Conservation (phyloP, 2,888 invertebrate species). For the Ectemnius cavifrons region DNA sequence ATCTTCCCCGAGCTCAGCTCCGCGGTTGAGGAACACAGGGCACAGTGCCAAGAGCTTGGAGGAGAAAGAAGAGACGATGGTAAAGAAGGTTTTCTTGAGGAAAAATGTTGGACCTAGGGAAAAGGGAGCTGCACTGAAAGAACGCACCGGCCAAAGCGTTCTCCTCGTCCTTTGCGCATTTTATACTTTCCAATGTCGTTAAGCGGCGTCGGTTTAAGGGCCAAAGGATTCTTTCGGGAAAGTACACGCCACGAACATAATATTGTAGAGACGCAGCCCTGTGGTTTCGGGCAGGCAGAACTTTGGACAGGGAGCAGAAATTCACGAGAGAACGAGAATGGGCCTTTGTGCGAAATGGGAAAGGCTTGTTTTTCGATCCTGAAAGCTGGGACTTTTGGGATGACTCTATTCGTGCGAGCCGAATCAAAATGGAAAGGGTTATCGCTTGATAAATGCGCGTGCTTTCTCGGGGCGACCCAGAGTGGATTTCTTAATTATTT, state of each 20-base stretch:
- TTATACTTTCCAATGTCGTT: background rate
- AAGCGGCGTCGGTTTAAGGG: constrained; percentile 6
- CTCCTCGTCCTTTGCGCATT: constrained; percentile 1
- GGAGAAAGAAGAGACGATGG: too few relatives aligned
- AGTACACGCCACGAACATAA: constrained; percentile 20
- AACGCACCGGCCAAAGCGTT: constrained; percentile 1
- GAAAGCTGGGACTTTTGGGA: constrained; percentile 45
- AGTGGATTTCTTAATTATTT: constrained; percentile 70
- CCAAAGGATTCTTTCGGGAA: constrained; percentile 22
- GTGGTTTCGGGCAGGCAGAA: constrained; percentile 13
- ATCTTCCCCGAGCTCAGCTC: too few relatives aligned
- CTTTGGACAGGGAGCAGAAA: constrained; percentile 36
- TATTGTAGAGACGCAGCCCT: constrained; percentile 7
- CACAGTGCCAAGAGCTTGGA: too few relatives aligned
- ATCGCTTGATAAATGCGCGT: constrained; percentile 65
- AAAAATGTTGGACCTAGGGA: background rate
- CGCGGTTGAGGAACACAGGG: too few relatives aligned
- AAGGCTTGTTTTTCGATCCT: constrained; percentile 66
- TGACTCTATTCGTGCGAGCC: constrained; percentile 44
- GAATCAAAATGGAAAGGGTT: constrained; percentile 52
- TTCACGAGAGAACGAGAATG: constrained; percentile 48
- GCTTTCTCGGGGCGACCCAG: constrained; percentile 39
- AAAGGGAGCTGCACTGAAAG: background rate
- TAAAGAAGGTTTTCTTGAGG: too few relatives aligned
- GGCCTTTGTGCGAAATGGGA: constrained; percentile 64